Conservation (phyloP, 2,888 invertebrate genomes). For the Aphodius sticticus region DNA sequence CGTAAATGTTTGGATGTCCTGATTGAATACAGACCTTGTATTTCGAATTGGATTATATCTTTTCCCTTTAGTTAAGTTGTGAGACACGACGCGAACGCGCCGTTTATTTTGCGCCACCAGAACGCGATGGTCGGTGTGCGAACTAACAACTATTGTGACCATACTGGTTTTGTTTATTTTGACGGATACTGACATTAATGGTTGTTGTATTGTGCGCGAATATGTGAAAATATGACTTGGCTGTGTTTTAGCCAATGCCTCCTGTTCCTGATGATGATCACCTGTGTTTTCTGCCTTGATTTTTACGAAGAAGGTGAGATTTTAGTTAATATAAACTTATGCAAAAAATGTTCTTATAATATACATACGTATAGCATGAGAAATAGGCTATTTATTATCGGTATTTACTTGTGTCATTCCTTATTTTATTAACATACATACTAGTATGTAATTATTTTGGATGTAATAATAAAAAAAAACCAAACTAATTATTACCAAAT, state of each 20-base stretch:
- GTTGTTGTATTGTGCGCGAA: not conserved
- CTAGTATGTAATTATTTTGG: no score
- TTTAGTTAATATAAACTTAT: not conserved
- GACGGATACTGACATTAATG: not conserved
- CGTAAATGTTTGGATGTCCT: conserved; percentile 58
- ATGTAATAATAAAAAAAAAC: no score
- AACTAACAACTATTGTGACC: not conserved
- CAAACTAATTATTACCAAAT: no score
- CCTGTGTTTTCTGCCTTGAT: not conserved
- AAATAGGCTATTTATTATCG: no score
- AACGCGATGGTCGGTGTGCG: not conserved
- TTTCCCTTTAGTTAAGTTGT: not conserved
- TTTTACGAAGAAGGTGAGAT: not conserved
- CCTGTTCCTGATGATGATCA: not conserved
- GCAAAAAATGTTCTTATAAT: not conserved
- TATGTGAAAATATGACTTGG: not conserved
- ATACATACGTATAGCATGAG: no score
- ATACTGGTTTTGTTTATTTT: not conserved
- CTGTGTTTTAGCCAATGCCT: not conserved
- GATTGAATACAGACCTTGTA: conserved; percentile 55
- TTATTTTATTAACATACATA: no score
- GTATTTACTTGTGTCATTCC: no score
- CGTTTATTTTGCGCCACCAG: not conserved
- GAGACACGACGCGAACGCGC: conserved; percentile 5
- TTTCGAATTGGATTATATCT: conserved; percentile 53